Evolutionary conservation across 2,113 vertebrate genomes (phyloP), one percentile per base, ranked within the genome.

Genomic region (Anolis sagrei): DNA sequence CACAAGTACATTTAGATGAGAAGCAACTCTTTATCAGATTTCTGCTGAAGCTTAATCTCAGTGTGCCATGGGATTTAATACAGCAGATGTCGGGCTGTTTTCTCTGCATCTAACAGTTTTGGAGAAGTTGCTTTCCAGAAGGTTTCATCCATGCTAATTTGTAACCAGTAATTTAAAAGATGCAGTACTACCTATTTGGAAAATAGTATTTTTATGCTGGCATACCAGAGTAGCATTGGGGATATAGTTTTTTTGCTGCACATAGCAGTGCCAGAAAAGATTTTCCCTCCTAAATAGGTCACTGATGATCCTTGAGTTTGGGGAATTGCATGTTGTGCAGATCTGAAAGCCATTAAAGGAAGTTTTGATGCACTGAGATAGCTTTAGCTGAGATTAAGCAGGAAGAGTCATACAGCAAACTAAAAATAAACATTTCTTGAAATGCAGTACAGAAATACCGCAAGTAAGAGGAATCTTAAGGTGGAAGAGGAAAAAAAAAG

Each of bases 391-490:
- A 83, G 83, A 89, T 92, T 92, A 90, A 87, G 90, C 87, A 83
- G 88, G 70, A 14, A 82, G n/a, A 62, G 77, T 51, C 85, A 19
- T 72, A 44, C 2, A 3, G 66, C 19, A 70, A 79, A 79, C 84
- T 85, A 79, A 78, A 85, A 72, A 72, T 87, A 83, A 73, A 34
- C 25, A 64, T 93, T 89, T 79, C 51, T 80, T 87, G 77, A 92
- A 90, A 58, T 92, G 88, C 11, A 36, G 1, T 66, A 23, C 58
- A 27, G 14, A 61, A 86, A 49, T 74, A 58, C 16, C 81, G 81
- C 68, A 81, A 89, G 92, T 91, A 68, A 94, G 88, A 92, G 93
- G 88, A 76, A 44, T 88, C 72, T 32, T 76, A 86, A 69, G 49
- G 54, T 85, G 86, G 79, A 73, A 83, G 79, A 81, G 79, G 88